Conservation (phyloP, 2,797 vertebrate species). For the Nothura maculosa region DNA sequence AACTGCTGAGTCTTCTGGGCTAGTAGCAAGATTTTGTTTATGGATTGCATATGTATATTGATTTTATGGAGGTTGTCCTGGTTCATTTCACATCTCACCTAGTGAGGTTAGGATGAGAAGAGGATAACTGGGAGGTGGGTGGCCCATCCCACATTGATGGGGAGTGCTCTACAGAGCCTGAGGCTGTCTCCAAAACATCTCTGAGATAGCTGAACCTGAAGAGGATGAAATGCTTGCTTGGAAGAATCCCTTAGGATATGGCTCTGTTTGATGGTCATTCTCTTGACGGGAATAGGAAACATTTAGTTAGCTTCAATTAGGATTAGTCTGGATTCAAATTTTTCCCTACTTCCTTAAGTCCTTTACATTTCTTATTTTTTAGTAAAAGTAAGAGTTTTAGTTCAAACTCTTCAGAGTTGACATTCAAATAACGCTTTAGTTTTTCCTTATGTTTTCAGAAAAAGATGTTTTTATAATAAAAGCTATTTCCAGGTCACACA, state of each 20-base stretch:
- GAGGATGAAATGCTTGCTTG: background rate
- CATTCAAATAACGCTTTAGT: slow-evolving; percentile 63
- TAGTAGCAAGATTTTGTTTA: background rate
- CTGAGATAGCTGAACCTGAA: background rate
- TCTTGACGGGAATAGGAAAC: background rate
- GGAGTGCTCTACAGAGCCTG: background rate
- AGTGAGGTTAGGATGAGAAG: background rate
- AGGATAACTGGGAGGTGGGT: rapidly evolving
- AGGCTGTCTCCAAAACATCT: background rate
- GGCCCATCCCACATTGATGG: background rate
- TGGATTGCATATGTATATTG: no score
- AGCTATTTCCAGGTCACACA: slow-evolving; percentile 44
- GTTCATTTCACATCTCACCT: background rate
- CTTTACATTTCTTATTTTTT: slow-evolving; percentile 3
- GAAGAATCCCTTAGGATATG: background rate
- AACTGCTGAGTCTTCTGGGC: background rate
- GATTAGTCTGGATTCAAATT: background rate
- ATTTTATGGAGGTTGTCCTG: background rate
- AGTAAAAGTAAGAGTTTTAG: background rate
- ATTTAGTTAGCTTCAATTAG: background rate
- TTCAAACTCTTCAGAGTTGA: slow-evolving; percentile 54
- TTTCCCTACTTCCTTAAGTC: background rate
- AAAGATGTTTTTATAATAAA: background rate
- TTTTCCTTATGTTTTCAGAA: slow-evolving; percentile 23
- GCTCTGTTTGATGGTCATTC: background rate